Base-by-base conservation (phyloP, 37 sponge, comb jelly and placozoan genomes). In the Halisarca cf. caerulea region DNA sequence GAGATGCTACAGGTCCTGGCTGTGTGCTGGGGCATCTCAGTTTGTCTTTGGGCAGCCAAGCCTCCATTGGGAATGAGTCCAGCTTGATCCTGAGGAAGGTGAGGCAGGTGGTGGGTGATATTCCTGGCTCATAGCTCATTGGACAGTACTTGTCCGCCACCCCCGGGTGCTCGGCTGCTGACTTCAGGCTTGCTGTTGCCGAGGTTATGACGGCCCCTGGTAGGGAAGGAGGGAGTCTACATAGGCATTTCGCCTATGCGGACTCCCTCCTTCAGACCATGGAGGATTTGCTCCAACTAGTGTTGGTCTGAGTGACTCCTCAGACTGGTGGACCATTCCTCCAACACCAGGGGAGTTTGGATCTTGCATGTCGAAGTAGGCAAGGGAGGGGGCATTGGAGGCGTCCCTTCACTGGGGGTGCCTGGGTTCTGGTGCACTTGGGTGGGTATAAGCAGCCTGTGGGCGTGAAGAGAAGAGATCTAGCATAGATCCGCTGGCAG, bases 361-460 rank as follows among this genome's bases (percentile, higher is more conserved):
- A n/a, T n/a, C n/a, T n/a, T n/a, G n/a, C n/a, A n/a, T n/a, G n/a
- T n/a, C n/a, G n/a, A n/a, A n/a, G n/a, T n/a, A 35, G 28, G 59
- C 80, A 86, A 11, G 45, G n/a, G 43, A 86, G 39, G 0, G 87
- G 80, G 74, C 87, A 81, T 34, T 62, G 15, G 8, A 74, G 77
- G 77, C 41, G 39, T 39, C 73, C 11, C 73, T 37, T 71, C 21
- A 35, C 73, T 71, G 73, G 73, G 5, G 11, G 73, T 5, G 73
- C 5, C 9, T 37, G 37, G 4, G 11, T 71, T 38, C 38, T 3
- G 41, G 41, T 74, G 20, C 38, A 21, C 24, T 44, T 44, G 41
- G 41, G 41, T 4, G 44, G 1, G 45, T 74, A 37, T 9, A 18
- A 9, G 28, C 27, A n/a, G n/a, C 8, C 27, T 9, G 37, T 15